These are phyloP conservation scores for Leistus spinibarbis DNA, from an alignment of 2,888 invertebrate genomes.

Conservation along the genomic window DNA sequence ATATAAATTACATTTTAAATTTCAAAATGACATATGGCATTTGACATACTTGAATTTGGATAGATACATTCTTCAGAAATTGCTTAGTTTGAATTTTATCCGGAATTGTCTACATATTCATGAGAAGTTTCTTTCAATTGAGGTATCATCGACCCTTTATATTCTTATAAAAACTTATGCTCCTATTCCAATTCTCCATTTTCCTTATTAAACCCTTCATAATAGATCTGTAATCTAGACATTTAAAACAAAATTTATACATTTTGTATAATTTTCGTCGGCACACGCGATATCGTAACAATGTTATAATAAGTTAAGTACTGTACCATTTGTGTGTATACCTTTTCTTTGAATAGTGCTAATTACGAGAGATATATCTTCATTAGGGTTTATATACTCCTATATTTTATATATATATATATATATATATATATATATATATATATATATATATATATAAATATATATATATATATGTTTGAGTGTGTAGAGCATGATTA, in stretches of 20 bases:
- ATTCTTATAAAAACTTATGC: background rate
- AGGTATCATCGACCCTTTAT: too few species aligned
- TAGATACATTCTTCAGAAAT: too few species aligned
- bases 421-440: too few species aligned
- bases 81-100: too few species aligned
- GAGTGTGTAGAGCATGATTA: constrained; percentile 26
- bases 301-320: background rate
- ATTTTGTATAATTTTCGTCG: background rate
- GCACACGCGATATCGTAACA: background rate
- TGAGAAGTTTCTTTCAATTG: too few species aligned
- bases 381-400: constrained; percentile 6
- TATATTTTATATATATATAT: too few species aligned
- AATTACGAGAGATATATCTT: constrained; percentile 24
- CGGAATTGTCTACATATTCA: too few species aligned
- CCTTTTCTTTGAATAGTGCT: constrained; percentile 21
- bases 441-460: too few species aligned
- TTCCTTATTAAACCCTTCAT: background rate
- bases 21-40: too few species aligned
- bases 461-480: too few species aligned
- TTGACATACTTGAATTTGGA: too few species aligned
- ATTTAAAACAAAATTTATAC: background rate
- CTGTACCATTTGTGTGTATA: background rate
- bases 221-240: background rate
- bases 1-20: too few species aligned
- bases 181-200: background rate